Conservation (phyloP, 1,140 invertebrate genomes). For the Bilobella aurantiaca region DNA sequence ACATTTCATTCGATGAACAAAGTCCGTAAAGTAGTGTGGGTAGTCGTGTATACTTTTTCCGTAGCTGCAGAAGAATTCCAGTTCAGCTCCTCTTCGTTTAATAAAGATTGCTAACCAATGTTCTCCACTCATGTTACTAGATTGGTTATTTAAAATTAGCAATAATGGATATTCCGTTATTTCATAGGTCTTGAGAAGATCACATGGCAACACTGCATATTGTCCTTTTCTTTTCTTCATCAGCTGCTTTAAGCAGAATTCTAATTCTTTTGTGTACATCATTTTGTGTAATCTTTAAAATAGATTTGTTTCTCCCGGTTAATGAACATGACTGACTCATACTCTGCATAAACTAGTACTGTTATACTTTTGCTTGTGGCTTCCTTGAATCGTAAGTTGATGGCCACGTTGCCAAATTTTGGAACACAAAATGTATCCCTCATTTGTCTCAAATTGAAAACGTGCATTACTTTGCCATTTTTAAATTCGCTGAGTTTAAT, state of each 20-base stretch:
- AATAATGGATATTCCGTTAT: constrained; percentile 3
- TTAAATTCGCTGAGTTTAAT: constrained; percentile 11
- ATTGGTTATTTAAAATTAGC: constrained; percentile 17
- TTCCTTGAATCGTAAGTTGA: constrained; percentile 16
- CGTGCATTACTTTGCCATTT: constrained; percentile 10
- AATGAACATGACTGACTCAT: constrained; percentile 22
- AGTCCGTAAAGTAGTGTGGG: constrained; percentile 1
- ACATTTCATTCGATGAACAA: neutral
- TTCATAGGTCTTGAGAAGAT: neutral
- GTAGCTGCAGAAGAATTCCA: constrained; percentile 18
- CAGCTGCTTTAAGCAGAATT: neutral
- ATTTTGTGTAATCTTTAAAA: constrained; percentile 14
- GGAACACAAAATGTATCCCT: constrained; percentile 4
- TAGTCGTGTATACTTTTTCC: neutral
- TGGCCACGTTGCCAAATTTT: constrained; percentile 15
- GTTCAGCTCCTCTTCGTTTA: neutral
- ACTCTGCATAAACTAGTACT: constrained; percentile 19
- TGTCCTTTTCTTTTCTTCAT: neutral
- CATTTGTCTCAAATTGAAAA: constrained; percentile 14
- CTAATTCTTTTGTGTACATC: neutral
- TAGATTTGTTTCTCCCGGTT: constrained; percentile 12
- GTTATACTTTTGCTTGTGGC: constrained; percentile 3
- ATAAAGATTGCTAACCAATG: constrained; percentile 26
- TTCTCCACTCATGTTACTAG: neutral
- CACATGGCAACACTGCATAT: constrained; percentile 14